These are phyloP conservation scores for Noturus placidus DNA, from an alignment of 2,113 vertebrate genomes.

Conservation along the genomic window DNA sequence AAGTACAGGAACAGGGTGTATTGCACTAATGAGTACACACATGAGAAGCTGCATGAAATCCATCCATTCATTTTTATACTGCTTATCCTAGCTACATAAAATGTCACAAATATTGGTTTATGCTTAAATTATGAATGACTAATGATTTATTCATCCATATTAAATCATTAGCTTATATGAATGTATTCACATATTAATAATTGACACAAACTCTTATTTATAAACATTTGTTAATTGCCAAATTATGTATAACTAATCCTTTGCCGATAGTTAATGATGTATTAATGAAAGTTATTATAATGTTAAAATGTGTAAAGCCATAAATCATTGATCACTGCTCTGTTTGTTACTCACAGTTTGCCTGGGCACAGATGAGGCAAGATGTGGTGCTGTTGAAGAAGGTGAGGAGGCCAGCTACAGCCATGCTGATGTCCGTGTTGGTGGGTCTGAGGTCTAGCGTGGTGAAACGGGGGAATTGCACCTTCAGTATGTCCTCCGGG, in stretches of 20 bases:
- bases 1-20: neutral
- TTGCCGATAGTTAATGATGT: neutral
- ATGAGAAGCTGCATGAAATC: neutral
- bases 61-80: too few species aligned
- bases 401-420: conserved; percentile 89
- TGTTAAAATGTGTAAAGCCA: neutral
- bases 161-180: neutral
- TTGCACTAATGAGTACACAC: neutral
- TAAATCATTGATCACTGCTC: conserved; percentile 22
- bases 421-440: conserved; percentile 94
- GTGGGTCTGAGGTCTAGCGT: conserved; percentile 95
- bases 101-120: neutral
- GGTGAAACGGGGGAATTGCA: conserved; percentile 94
- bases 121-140: neutral
- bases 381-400: conserved; percentile 97
- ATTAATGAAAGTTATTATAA: neutral
- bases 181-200: neutral
- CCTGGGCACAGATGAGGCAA: conserved; percentile 98
- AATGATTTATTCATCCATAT: neutral
- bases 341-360: conserved; percentile 85
- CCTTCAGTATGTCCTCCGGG: conserved; percentile 93
- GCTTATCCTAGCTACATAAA: neutral
- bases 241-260: neutral
- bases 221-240: neutral
- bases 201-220: neutral